Evolutionary conservation across 2,797 vertebrate genomes (phyloP).

Genomic region (Centroberyx gerrardi): DNA sequence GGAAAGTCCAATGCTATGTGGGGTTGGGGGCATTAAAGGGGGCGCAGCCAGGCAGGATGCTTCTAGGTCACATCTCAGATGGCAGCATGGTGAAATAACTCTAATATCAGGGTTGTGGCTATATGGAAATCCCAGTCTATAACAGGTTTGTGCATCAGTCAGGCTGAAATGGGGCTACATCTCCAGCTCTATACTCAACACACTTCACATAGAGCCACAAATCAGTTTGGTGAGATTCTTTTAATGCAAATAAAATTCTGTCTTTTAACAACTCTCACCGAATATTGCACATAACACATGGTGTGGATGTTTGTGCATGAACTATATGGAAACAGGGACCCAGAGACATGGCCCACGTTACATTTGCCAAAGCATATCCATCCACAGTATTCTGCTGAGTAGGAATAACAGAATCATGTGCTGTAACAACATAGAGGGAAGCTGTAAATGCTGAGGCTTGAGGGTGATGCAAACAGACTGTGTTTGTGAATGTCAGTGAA

Average conservation of each 20-base stretch:
- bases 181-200: background rate
- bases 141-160: background rate
- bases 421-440: background rate
- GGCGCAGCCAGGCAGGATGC: background rate
- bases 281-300: too few species aligned
- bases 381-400: background rate
- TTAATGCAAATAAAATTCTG: background rate
- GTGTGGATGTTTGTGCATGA: too few species aligned
- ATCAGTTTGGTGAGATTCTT: background rate
- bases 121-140: background rate
- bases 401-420: background rate
- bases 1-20: background rate
- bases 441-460: background rate
- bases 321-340: too few species aligned
- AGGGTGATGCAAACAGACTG: background rate
- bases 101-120: slow-evolving; percentile 26
- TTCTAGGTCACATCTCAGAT: slow-evolving; percentile 57
- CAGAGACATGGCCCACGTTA: background rate
- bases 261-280: too few species aligned
- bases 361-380: background rate
- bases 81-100: slow-evolving; percentile 3
- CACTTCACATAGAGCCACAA: too few species aligned
- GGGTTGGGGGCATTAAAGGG: background rate
- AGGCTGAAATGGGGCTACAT: background rate
- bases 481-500: slow-evolving; percentile 4